A percentile compares a stretch with the other conserved stretches of the same genome.
These are phyloP conservation scores for Mythimna vitellina DNA, from an alignment of 2,888 invertebrate species.

Conservation along the genomic window DNA sequence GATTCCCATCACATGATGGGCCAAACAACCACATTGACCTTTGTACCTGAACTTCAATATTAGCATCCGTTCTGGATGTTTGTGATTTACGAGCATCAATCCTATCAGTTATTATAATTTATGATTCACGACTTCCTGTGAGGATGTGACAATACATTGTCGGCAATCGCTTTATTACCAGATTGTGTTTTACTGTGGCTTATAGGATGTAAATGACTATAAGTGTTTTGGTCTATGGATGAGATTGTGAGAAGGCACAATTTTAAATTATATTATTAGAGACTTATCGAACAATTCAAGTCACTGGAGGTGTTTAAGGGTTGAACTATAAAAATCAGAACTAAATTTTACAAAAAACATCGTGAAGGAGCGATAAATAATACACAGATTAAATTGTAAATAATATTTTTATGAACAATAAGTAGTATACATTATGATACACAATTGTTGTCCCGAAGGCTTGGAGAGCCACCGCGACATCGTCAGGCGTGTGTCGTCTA, in stretches of 20 bases:
- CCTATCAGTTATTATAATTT: conserved; percentile 45
- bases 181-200: not conserved
- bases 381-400: conserved; percentile 27
- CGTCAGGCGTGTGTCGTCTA: conserved; percentile 41
- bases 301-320: not conserved
- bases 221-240: not conserved
- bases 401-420: conserved; percentile 54
- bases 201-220: not conserved
- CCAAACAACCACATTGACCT: conserved; percentile 35
- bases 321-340: not conserved
- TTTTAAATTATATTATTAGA: too few species aligned
- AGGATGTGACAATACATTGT: conserved; percentile 14
- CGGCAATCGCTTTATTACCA: not conserved
- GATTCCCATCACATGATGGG: conserved; percentile 17
- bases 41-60: conserved; percentile 49
- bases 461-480: conserved; percentile 21
- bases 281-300: not conserved
- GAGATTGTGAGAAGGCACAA: not conserved
- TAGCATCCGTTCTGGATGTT: conserved; percentile 39
- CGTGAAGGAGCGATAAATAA: conserved; percentile 12
- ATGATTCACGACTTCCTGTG: conserved; percentile 36
- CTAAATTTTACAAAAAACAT: not conserved
- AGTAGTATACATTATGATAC: conserved; percentile 43
- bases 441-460: conserved; percentile 43
- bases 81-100: conserved; percentile 36